Percentiles rank a stretch among this genome's conserved stretches.
Conservation (phyloP, 2,797 vertebrate species). For the Thaleichthys pacificus region DNA sequence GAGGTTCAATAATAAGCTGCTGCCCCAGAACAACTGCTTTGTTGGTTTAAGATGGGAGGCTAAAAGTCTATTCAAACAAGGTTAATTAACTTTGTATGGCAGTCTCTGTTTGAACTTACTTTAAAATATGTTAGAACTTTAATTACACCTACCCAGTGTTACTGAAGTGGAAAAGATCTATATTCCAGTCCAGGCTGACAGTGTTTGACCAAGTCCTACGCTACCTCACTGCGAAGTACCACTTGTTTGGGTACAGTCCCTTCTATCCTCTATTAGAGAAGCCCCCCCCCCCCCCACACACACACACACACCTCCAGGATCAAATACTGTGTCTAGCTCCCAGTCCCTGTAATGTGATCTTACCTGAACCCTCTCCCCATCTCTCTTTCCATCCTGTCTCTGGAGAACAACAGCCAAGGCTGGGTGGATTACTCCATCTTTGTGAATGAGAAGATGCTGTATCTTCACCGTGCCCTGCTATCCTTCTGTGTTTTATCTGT, state of each 20-base stretch:
- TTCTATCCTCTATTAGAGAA: too few relatives aligned
- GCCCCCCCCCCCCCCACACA: too few relatives aligned
- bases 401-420: too few relatives aligned
- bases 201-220: background rate
- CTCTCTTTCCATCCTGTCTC: too few relatives aligned
- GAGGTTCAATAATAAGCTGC: background rate
- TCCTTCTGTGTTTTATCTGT: background rate
- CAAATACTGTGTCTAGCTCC: too few relatives aligned
- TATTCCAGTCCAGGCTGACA: background rate
- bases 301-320: too few relatives aligned
- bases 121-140: background rate
- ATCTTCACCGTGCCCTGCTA: background rate
- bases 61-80: background rate
- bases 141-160: background rate
- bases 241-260: too few relatives aligned
- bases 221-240: background rate
- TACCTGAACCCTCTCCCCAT: too few relatives aligned
- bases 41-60: background rate
- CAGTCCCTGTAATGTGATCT: too few relatives aligned
- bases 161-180: background rate
- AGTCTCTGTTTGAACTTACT: background rate
- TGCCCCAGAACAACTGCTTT: background rate
- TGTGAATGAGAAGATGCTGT: background rate
- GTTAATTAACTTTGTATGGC: background rate
- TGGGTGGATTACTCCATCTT: too few relatives aligned